These are phyloP conservation scores for Heliothis subflexa DNA, from an alignment of 1,140 invertebrate species.

Conservation along the genomic window DNA sequence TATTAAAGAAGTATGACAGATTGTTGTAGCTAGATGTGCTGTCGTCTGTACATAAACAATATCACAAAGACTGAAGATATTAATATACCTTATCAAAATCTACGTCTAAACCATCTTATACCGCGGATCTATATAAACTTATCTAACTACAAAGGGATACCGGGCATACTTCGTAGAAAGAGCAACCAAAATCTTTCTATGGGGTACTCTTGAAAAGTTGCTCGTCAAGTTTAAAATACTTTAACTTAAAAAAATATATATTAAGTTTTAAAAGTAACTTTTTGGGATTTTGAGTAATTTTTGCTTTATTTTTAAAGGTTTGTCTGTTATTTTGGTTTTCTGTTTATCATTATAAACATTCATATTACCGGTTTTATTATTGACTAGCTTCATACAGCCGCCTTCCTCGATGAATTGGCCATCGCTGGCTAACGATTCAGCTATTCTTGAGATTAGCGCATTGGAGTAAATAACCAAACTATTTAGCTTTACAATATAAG, in stretches of 20 bases:
- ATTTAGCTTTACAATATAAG: too few species aligned
- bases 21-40: too few species aligned
- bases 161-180: constrained; percentile 5
- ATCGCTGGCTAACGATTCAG: too few species aligned
- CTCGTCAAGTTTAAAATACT: background rate
- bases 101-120: background rate
- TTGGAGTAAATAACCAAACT: too few species aligned
- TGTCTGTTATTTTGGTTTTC: too few species aligned
- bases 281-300: background rate
- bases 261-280: background rate
- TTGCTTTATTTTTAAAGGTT: background rate
- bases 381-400: too few species aligned
- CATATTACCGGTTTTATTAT: too few species aligned
- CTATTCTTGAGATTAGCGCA: too few species aligned
- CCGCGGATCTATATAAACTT: background rate
- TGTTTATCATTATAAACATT: too few species aligned
- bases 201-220: constrained; percentile 2
- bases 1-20: too few species aligned
- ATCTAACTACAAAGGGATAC: background rate
- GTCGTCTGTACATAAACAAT: background rate
- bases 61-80: background rate
- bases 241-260: constrained; percentile 10
- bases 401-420: too few species aligned
- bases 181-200: constrained; percentile 5
- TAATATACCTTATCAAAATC: constrained; percentile 1